phyloP scores from a whole-genome alignment of 2,113 vertebrate genomes.

The Onychostoma macrolepis region DNA sequence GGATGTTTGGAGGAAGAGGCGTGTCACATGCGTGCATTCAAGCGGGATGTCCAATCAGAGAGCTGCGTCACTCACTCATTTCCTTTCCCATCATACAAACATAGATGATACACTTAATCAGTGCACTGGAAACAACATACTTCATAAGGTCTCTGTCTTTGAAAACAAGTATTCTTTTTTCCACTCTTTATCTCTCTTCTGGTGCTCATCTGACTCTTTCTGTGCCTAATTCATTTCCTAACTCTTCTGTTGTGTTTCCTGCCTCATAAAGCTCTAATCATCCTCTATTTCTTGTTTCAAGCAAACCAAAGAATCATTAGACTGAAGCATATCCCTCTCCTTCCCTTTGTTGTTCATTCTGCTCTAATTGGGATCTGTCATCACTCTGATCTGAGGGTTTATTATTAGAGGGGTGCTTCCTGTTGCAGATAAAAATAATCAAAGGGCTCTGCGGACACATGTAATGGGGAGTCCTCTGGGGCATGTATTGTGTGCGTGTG shows the following conservation, averaged over 20 bases:
- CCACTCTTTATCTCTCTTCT: conserved; percentile 11
- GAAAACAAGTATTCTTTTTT: background rate
- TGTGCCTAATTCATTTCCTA: conserved; percentile 17
- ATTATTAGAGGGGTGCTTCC: conserved; percentile 58
- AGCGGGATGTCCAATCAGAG: conserved; percentile 76
- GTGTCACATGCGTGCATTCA: conserved; percentile 25
- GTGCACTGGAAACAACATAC: conserved; percentile 2
- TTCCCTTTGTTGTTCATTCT: conserved; percentile 16
- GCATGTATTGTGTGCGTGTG: conserved; percentile 15
- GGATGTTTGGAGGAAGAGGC: conserved; percentile 57
- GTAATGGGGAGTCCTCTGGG: conserved; percentile 36
- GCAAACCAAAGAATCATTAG: conserved; percentile 14
- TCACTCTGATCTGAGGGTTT: conserved; percentile 51
- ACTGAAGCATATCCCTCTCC: conserved; percentile 10
- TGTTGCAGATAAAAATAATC: conserved; percentile 58
- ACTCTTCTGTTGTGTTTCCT: conserved; percentile 73
- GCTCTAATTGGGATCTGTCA: conserved; percentile 56
- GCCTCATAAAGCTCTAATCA: conserved; percentile 52
- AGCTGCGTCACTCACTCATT: conserved; percentile 65
- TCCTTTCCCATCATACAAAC: conserved; percentile 78
- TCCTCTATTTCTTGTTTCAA: conserved; percentile 19
- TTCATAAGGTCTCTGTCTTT: conserved; percentile 18
- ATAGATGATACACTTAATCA: conserved; percentile 41
- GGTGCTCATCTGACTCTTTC: conserved; percentile 44
- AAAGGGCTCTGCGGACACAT: conserved; percentile 38